Conservation (phyloP, 2,797 vertebrate genomes). For the Gymnothorax javanicus region DNA sequence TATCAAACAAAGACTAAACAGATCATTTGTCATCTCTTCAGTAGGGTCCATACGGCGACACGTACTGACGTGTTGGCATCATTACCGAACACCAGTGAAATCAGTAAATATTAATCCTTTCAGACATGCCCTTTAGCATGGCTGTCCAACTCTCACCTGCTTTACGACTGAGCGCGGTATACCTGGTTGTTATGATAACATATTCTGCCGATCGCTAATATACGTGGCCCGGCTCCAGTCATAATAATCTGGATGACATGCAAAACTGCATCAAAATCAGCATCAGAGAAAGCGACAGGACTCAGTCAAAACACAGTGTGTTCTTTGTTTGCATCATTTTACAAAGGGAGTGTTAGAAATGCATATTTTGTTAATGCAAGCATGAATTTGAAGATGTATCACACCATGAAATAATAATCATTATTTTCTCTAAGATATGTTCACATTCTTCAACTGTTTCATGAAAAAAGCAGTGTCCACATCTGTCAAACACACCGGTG, state of each 20-base stretch:
- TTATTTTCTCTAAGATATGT: background rate
- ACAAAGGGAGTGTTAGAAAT: background rate
- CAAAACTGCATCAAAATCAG: background rate
- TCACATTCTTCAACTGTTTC: background rate
- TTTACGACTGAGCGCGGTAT: background rate
- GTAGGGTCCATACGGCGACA: background rate
- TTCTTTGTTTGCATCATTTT: background rate
- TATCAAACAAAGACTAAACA: background rate
- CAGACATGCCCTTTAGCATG: background rate
- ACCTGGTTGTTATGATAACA: background rate
- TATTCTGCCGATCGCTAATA: background rate
- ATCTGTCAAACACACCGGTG: background rate
- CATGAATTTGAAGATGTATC: background rate
- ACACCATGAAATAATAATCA: background rate
- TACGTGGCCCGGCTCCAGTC: background rate
- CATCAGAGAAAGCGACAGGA: background rate
- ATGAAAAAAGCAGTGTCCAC: background rate
- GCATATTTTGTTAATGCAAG: background rate
- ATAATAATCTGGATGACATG: background rate
- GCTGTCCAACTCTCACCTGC: background rate
- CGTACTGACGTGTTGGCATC: background rate
- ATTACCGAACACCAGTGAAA: background rate
- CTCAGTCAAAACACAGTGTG: background rate
- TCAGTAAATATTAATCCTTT: background rate
- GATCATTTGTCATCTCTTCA: background rate